These are phyloP conservation scores for Columba livia DNA, from an alignment of 2,113 vertebrate genomes.

Conservation along the genomic window DNA sequence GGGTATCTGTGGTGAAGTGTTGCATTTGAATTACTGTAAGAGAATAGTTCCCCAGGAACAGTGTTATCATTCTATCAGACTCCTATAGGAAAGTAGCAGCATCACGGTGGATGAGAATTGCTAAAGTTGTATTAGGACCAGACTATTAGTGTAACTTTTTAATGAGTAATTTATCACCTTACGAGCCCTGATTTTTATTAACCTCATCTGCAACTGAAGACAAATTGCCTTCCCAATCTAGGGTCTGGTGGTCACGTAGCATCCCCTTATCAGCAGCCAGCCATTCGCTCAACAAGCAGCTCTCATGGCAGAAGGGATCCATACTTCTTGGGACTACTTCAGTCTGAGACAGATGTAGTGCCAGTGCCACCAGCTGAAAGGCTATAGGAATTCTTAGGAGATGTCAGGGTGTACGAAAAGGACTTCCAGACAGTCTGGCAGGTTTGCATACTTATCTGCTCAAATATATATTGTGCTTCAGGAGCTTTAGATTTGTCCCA, in stretches of 20 bases:
- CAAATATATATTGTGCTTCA: background rate
- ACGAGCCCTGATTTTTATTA: background rate
- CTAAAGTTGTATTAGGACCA: background rate
- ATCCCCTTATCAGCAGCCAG: background rate
- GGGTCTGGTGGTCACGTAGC: background rate
- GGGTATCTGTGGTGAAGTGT: background rate
- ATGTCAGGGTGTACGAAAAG: background rate
- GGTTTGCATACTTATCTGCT: background rate
- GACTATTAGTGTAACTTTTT: background rate
- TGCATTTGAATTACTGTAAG: background rate
- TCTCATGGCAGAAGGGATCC: background rate
- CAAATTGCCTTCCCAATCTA: background rate
- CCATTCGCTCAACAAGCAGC: background rate
- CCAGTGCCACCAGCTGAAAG: constrained; percentile 8
- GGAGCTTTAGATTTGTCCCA: background rate
- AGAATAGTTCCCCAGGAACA: background rate
- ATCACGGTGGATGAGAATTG: background rate
- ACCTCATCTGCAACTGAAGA: background rate
- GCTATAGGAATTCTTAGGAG: background rate
- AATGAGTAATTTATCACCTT: constrained; percentile 40
- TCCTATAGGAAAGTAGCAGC: background rate
- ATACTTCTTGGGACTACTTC: background rate
- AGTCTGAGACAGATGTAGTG: background rate
- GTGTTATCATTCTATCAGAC: background rate
- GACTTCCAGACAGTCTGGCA: background rate